These are phyloP conservation scores for Engraulis encrasicolus DNA, from an alignment of 2,113 vertebrate species.

Conservation along the genomic window DNA sequence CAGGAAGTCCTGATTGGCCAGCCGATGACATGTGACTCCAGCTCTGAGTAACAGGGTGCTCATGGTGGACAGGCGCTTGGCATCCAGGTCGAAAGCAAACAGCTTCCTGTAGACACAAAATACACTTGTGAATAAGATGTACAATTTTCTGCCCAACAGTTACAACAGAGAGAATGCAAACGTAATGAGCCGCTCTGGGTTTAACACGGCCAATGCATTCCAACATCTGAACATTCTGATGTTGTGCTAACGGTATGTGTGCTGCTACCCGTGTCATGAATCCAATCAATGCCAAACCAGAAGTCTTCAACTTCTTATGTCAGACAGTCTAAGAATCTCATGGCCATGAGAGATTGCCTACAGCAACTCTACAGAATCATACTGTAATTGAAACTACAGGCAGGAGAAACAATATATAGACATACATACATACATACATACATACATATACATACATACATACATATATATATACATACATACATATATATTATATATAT, in stretches of 20 bases:
- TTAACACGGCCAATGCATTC: neutral
- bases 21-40: slow-evolving; percentile 84
- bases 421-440: too few relatives aligned
- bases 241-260: neutral
- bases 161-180: neutral
- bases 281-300: too few relatives aligned
- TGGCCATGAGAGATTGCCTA: too few relatives aligned
- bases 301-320: too few relatives aligned
- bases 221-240: neutral
- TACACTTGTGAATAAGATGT: neutral
- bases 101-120: slow-evolving; percentile 72
- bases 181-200: too few relatives aligned
- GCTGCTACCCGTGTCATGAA: neutral
- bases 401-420: too few relatives aligned
- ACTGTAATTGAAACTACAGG: too few relatives aligned
- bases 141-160: neutral
- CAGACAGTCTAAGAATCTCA: too few relatives aligned
- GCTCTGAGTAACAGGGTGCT: slow-evolving; percentile 89
- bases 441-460: too few relatives aligned
- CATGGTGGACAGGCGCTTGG: slow-evolving; percentile 89
- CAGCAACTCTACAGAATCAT: too few relatives aligned
- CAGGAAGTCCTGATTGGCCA: slow-evolving; percentile 90
- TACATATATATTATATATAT: too few relatives aligned
- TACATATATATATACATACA: too few relatives aligned
- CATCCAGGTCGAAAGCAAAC: slow-evolving; percentile 92